Evolutionary conservation across 1,140 invertebrate genomes (phyloP), one percentile per base, ranked within the genome.

Genomic region (Palaemon carinicauda): DNA sequence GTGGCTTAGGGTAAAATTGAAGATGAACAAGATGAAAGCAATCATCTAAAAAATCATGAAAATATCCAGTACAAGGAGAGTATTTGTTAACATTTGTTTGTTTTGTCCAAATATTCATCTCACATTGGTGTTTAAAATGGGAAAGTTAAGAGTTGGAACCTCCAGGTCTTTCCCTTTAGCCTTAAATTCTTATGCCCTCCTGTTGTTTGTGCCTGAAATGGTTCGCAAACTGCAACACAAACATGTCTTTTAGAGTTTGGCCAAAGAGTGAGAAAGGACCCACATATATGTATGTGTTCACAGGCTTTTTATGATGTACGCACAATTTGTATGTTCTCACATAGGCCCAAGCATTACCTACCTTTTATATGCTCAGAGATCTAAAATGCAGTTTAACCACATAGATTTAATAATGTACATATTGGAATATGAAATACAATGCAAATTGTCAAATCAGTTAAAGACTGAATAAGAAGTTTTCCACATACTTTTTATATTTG

Each of bases 131-230:
- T 41, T 51, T 69, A 21, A 51, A 21, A 82, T 50, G 24, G 24
- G 0, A 41, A 73, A 24, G 51, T 50, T 41, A 19, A 41, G 65
- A 52, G 19, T 82, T 14, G 51, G 60, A 73, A 56, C 80, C 80
- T 73, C 56, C 56, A 82, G 71, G 80, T 82, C 60, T 82, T 82
- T 82, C 80, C 80, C 65, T 71, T 31, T 69, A 73, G 80, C 80
- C 80, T 82, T 82, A 65, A 41, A 73, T 82, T 52, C 60, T 52
- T 82, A 65, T 82, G 80, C 80, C 80, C 80, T 71, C 65, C 80
- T 31, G 29, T 73, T 53, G 29, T 71, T 82, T 71, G 80, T 82
- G 80, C 80, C 80, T 82, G 56, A 33, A 51, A 60, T n/a, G 54
- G 78, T 80, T 80, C 78, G 52, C 78, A 33, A 60, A 54, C 77